Evolutionary conservation across 1,140 invertebrate species (phyloP).

Genomic region (Globodera ellingtonae): DNA sequence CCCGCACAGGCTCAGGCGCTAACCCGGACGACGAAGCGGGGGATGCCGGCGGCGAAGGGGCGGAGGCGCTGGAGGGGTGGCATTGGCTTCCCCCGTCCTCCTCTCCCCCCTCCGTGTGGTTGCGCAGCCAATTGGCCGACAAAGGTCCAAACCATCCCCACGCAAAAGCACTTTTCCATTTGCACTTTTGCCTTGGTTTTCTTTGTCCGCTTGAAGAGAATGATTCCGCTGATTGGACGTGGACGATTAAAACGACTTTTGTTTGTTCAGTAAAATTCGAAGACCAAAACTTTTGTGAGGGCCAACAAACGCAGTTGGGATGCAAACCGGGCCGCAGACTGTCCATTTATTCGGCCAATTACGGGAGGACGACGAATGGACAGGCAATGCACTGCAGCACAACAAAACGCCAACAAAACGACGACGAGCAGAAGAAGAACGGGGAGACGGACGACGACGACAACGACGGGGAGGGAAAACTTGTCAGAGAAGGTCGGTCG

Average conservation of each 20-base stretch:
- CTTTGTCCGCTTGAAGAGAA: too few species aligned
- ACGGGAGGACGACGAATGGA: slow-evolving; percentile 49
- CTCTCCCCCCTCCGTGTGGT: slow-evolving; percentile 16
- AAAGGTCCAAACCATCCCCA: neutral
- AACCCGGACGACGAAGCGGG: slow-evolving; percentile 22
- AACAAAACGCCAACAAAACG: slow-evolving; percentile 6
- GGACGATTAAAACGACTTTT: neutral
- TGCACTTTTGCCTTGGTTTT: slow-evolving; percentile 1
- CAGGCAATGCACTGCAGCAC: slow-evolving; percentile 44
- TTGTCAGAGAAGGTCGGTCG: neutral
- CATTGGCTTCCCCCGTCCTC: slow-evolving; percentile 4
- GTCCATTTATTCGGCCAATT: slow-evolving; percentile 57
- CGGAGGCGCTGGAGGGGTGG: slow-evolving; percentile 2
- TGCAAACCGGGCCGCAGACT: slow-evolving; percentile 48
- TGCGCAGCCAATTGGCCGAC: slow-evolving; percentile 14
- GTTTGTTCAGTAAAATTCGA: slow-evolving; percentile 55
- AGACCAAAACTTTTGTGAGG: slow-evolving; percentile 58
- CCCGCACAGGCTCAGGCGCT: slow-evolving; percentile 19
- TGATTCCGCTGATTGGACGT: too few species aligned
- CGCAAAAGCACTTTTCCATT: neutral
- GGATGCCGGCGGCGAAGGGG: slow-evolving; percentile 3
- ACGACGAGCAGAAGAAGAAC: neutral
- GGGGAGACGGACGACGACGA: neutral
- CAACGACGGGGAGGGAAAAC: neutral
- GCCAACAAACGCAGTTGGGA: slow-evolving; percentile 43